These are phyloP conservation scores for Eueremaeus valkanovi DNA, from an alignment of 2,888 invertebrate species.

Conservation along the genomic window DNA sequence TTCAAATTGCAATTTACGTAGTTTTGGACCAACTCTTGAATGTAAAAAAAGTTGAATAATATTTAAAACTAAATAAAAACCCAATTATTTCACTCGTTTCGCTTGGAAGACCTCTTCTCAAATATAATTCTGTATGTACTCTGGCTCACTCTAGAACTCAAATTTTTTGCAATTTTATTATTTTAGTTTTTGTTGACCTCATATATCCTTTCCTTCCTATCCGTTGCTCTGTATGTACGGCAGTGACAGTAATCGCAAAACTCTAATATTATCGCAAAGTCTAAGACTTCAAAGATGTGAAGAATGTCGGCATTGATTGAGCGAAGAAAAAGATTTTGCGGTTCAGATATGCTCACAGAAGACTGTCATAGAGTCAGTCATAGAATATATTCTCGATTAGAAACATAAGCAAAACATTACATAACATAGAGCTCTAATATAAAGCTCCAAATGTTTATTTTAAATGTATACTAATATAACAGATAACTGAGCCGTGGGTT, in stretches of 20 bases:
- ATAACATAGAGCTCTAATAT: slow-evolving; percentile 15
- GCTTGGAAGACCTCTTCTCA: background rate
- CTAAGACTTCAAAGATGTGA: slow-evolving; percentile 5
- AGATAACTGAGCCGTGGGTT: background rate
- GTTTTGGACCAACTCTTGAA: background rate
- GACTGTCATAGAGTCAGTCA: no score
- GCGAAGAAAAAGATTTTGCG: slow-evolving; percentile 5
- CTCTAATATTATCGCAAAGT: background rate
- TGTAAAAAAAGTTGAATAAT: background rate
- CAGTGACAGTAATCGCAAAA: no score
- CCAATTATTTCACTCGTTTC: background rate
- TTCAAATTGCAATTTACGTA: slow-evolving; percentile 4
- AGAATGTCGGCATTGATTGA: slow-evolving; percentile 28
- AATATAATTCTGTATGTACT: no score
- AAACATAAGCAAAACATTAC: slow-evolving; percentile 19
- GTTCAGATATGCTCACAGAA: slow-evolving; percentile 16
- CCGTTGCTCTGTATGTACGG: background rate
- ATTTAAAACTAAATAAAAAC: background rate
- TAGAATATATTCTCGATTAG: no score
- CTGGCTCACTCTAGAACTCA: background rate
- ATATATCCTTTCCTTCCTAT: slow-evolving; percentile 7
- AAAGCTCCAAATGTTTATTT: slow-evolving; percentile 20
- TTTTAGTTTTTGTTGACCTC: background rate
- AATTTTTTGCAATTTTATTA: background rate
- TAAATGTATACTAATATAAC: background rate